These are phyloP conservation scores for Balearica regulorum DNA, from an alignment of 2,797 vertebrate genomes.

Conservation along the genomic window DNA sequence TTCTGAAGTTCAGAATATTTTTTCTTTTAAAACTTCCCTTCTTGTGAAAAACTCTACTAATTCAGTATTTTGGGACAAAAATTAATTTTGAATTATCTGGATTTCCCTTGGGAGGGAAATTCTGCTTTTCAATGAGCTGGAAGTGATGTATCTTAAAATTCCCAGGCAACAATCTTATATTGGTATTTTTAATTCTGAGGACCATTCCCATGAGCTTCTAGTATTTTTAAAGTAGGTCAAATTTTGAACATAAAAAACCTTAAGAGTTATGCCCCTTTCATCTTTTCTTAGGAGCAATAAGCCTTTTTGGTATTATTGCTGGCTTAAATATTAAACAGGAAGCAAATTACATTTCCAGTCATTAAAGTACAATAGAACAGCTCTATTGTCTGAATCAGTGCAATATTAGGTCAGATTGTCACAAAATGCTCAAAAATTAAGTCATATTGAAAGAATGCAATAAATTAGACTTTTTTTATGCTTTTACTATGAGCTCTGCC, in stretches of 20 bases:
- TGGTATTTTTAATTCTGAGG: constrained; percentile 66
- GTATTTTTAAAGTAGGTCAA: constrained; percentile 67
- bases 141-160: constrained; percentile 61
- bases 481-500: neutral
- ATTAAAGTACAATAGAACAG: constrained; percentile 66
- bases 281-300: constrained; percentile 60
- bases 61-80: constrained; percentile 57
- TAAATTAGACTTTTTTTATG: constrained; percentile 47
- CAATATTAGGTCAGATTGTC: constrained; percentile 61
- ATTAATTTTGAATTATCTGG: constrained; percentile 62
- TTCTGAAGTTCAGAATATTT: neutral
- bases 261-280: constrained; percentile 65
- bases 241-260: constrained; percentile 60
- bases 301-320: constrained; percentile 52
- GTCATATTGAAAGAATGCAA: constrained; percentile 62
- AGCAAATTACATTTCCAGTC: constrained; percentile 65
- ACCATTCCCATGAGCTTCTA: constrained; percentile 57
- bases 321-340: constrained; percentile 69
- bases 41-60: constrained; percentile 35
- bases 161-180: constrained; percentile 64
- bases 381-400: constrained; percentile 62
- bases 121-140: constrained; percentile 55
- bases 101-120: constrained; percentile 56
- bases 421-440: constrained; percentile 58
- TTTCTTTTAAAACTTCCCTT: neutral